Conservation (phyloP, 2,113 vertebrate genomes). For the Martes martes region DNA sequence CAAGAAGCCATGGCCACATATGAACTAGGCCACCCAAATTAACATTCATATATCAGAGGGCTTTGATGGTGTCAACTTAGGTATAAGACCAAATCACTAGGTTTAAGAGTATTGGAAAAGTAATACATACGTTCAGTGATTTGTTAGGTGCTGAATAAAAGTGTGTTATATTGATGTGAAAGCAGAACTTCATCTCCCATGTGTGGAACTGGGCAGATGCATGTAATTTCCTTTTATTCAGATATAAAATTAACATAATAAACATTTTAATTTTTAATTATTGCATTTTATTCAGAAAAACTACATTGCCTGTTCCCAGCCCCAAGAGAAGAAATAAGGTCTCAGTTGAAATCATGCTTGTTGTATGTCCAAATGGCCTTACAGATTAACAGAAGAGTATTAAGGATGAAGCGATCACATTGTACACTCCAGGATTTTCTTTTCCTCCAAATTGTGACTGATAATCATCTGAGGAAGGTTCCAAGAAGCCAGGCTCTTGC, state of each 20-base stretch:
- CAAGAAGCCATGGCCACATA: neutral
- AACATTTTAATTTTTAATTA: neutral
- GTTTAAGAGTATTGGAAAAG: neutral
- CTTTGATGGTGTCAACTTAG: neutral
- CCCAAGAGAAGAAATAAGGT: neutral
- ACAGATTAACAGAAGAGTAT: neutral
- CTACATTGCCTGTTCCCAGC: neutral
- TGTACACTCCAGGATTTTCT: neutral
- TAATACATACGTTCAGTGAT: neutral
- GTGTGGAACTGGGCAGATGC: neutral
- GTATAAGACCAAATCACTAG: neutral
- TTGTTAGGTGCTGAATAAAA: neutral
- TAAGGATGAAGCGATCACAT: neutral
- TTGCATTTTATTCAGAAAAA: neutral
- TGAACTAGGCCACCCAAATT: neutral
- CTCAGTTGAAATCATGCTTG: neutral
- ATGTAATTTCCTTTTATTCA: constrained; percentile 5
- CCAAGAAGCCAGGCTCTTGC: neutral
- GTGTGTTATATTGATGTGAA: neutral
- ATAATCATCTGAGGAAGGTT: neutral
- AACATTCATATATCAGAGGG: neutral
- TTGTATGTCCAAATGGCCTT: neutral
- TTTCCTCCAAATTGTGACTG: neutral
- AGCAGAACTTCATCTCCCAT: neutral
- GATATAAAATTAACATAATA: neutral